Evolutionary conservation across 2,888 invertebrate species (phyloP).

Genomic region (Mantis religiosa): DNA sequence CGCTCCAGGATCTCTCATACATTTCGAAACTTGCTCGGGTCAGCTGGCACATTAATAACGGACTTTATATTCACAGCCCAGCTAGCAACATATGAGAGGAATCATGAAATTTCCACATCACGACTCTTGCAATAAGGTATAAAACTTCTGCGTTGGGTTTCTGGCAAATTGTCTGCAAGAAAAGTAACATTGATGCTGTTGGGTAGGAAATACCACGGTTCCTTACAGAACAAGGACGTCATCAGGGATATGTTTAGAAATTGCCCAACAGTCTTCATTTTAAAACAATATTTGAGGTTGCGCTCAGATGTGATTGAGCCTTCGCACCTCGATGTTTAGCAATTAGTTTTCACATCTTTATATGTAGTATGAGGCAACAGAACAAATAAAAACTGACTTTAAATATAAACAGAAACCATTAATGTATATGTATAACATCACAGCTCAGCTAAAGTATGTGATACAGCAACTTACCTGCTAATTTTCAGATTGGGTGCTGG

Average conservation of each 20-base stretch:
- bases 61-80: not conserved
- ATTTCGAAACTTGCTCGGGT: not conserved
- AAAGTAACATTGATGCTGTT: not conserved
- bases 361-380: too few species aligned
- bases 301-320: too few species aligned
- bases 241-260: not conserved
- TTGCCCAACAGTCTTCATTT: too few species aligned
- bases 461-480: too few species aligned
- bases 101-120: not conserved
- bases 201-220: not conserved
- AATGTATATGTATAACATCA: too few species aligned
- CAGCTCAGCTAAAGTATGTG: too few species aligned
- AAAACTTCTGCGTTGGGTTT: not conserved
- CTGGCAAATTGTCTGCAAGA: not conserved
- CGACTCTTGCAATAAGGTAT: not conserved
- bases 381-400: too few species aligned
- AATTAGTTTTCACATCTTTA: too few species aligned
- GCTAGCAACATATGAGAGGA: not conserved
- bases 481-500: too few species aligned
- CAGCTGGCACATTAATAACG: not conserved
- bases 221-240: not conserved
- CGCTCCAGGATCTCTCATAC: not conserved
- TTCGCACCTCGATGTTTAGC: too few species aligned
- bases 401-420: too few species aligned
- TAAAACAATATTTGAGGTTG: too few species aligned